Conservation (phyloP, 1,140 invertebrate genomes). For the Nautilus pompilius region DNA sequence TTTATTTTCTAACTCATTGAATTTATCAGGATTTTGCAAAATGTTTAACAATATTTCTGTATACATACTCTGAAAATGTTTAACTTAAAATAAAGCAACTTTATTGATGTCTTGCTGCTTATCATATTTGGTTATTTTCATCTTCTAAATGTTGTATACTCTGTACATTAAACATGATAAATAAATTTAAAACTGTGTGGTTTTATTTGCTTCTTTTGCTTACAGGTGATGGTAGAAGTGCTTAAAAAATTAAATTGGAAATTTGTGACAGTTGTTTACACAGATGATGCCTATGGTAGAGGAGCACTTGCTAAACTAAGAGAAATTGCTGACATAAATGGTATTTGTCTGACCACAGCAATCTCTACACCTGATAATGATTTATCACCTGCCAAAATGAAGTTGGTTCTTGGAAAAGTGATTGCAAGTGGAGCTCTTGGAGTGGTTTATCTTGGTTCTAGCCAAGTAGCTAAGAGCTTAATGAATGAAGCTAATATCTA, state of each 20-base stretch:
- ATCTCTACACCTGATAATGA: slow-evolving; percentile 24
- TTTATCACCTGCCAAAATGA: slow-evolving; percentile 16
- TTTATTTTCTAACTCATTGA: no score
- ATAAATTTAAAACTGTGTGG: neutral
- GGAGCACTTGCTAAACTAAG: slow-evolving; percentile 40
- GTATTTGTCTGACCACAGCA: slow-evolving; percentile 42
- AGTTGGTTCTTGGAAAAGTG: slow-evolving; percentile 15
- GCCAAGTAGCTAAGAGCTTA: slow-evolving; percentile 17
- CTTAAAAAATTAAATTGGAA: slow-evolving; percentile 53
- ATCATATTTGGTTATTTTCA: slow-evolving; percentile 11
- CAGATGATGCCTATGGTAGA: slow-evolving; percentile 42
- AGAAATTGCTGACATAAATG: slow-evolving; percentile 20
- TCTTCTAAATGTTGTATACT: neutral
- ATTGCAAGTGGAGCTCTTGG: slow-evolving; percentile 25
- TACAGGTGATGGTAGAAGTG: slow-evolving; percentile 50
- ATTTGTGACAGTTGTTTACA: slow-evolving; percentile 55
- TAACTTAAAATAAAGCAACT: slow-evolving; percentile 28
- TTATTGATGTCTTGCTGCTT: slow-evolving; percentile 30
- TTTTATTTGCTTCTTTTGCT: neutral
- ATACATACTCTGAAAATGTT: slow-evolving; percentile 5
- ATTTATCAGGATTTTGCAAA: no score
- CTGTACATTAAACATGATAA: slow-evolving; percentile 18
- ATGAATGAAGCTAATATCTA: slow-evolving; percentile 21
- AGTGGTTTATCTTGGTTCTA: slow-evolving; percentile 34
- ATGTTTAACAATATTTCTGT: slow-evolving; percentile 4